phyloP scores from a whole-genome alignment of 2,888 invertebrate species.

The Synanthedon tipuliformis region DNA sequence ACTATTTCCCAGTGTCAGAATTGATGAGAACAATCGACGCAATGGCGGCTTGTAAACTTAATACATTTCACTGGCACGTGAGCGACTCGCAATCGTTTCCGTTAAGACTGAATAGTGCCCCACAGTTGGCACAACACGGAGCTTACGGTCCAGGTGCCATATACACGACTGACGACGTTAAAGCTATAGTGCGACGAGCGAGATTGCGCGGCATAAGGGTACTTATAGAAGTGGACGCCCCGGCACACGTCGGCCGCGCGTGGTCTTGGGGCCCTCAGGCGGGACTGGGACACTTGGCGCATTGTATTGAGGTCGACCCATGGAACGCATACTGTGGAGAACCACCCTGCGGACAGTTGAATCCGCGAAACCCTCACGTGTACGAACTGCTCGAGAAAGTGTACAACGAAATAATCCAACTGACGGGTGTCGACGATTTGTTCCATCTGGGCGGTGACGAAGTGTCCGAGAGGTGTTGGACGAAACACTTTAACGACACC shows the following conservation, averaged over 20 bases:
- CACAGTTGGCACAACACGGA: conserved; percentile 84
- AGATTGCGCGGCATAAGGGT: conserved; percentile 86
- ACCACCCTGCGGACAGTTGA: conserved; percentile 88
- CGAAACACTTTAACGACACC: conserved; percentile 78
- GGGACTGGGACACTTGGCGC: conserved; percentile 81
- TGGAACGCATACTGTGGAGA: conserved; percentile 86
- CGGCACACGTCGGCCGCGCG: conserved; percentile 89
- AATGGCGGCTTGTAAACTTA: conserved; percentile 90
- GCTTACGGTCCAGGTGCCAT: conserved; percentile 85
- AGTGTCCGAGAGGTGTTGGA: conserved; percentile 86
- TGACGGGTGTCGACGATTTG: conserved; percentile 81
- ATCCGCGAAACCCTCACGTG: conserved; percentile 83
- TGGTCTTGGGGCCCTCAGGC: conserved; percentile 86
- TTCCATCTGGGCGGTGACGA: conserved; percentile 89
- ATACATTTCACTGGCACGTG: conserved; percentile 94
- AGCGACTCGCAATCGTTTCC: conserved; percentile 95
- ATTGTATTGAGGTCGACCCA: conserved; percentile 84
- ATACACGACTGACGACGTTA: conserved; percentile 78
- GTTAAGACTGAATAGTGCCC: conserved; percentile 79
- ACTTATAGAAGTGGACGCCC: conserved; percentile 90
- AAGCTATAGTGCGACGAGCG: conserved; percentile 81
- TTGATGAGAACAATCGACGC: conserved; percentile 83
- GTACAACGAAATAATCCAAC: conserved; percentile 79
- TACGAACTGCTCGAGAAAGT: conserved; percentile 79
- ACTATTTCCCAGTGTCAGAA: conserved; percentile 82